These are phyloP conservation scores for Furnarius figulus DNA, from an alignment of 2,113 vertebrate species.

Conservation along the genomic window DNA sequence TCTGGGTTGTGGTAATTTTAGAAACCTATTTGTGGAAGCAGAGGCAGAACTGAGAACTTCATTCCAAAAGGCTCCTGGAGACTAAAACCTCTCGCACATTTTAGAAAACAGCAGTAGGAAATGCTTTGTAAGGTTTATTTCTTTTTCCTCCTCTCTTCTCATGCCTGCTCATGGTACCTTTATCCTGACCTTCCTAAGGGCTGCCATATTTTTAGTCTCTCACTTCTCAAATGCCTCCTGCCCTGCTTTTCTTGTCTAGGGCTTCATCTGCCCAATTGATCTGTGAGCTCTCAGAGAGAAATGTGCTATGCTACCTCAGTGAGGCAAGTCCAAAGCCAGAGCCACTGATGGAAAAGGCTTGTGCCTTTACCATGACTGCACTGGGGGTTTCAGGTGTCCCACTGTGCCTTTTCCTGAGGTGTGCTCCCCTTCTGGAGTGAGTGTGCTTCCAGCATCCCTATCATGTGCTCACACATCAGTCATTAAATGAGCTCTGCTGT, in stretches of 20 bases:
- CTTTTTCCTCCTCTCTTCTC: not conserved
- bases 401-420: not conserved
- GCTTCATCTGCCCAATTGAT: not conserved
- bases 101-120: not conserved
- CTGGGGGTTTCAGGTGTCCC: not conserved
- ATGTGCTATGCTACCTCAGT: not conserved
- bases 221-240: not conserved
- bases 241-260: not conserved
- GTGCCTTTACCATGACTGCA: not conserved
- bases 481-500: not conserved
- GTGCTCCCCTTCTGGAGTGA: not conserved
- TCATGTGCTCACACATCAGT: not conserved
- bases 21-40: slow-evolving; percentile 33
- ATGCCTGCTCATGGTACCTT: not conserved
- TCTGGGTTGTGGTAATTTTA: slow-evolving; percentile 19
- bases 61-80: not conserved
- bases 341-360: not conserved
- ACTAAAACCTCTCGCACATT: not conserved
- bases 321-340: not conserved
- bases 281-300: not conserved
- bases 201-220: not conserved
- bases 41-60: not conserved
- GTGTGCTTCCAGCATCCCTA: not conserved
- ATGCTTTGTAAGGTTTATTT: not conserved
- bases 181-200: not conserved